Base-by-base conservation (phyloP, 2,113 vertebrate species). In the Emydocephalus ijimae region DNA sequence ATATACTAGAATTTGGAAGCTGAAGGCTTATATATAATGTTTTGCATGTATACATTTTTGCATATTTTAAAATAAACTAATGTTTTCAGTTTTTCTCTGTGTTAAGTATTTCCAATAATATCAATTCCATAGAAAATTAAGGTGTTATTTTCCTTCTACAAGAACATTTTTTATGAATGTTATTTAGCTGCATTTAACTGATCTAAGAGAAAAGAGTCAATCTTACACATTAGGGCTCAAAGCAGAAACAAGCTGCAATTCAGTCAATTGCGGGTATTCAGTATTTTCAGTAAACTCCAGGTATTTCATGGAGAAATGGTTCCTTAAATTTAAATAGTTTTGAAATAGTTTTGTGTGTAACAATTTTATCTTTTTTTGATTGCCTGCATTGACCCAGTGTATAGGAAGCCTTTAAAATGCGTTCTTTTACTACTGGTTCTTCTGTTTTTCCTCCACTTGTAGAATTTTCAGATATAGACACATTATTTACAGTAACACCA, bases 261-360 rank as follows among this genome's bases (percentile, higher is more conserved):
- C 97, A 99, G 97, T 98, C 99, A 97, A 99, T 61, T 61, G 59
- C 59, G 29, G 59, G 24, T 29, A 26, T 61, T 61, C 24, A 61
- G 26, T n/a, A 64, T 64, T 64, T 64, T 64, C 61, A 64, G 29
- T 99, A 96, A 99, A 99, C 98, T 96, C 98, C 98, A 5, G 98
- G 97, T 94, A 99, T 97, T 96, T 99, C 98, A 97, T 99, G 98
- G 93, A 99, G 97, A 64, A 99, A 98, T 15, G 98, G 98, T 94
- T 99, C 98, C 96, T 99, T 98, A 93, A 99, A 99, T 96, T 98
- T 98, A 97, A 99, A 99, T 96, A 98, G 97, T 91, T 99, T 99
- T 95, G 98, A 98, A 96, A 98, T 97, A 91, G 98, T 98, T 97
- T 99, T 99, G 95, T 98, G 98, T 92, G 98, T 98, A 8, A 97